Evolutionary conservation across 1,140 invertebrate genomes (phyloP), one percentile per base, ranked within the genome.

Genomic region (Goniozus legneri): DNA sequence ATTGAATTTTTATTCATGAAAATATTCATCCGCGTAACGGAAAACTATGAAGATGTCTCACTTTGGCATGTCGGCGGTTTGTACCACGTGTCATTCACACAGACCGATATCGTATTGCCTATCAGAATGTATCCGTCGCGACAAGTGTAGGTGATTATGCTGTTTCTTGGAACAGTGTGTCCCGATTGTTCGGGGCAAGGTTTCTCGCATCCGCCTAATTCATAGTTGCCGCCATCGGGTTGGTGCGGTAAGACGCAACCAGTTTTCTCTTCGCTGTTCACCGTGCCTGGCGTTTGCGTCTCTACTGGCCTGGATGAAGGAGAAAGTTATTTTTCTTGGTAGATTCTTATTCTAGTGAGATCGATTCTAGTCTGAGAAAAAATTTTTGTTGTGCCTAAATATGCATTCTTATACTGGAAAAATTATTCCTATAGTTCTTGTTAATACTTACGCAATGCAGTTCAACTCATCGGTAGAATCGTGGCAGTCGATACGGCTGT

Each of bases 61-160:
- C 60, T 56, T 19, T 20, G 32, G 36, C 65, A 66, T 8, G 50
- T 44, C 12, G 54, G 54, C 20, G 38, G 50, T 13, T 48, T 30
- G 30, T 54, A 34, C 55, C 58, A 64, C 18, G 30, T 6, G 15
- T 51, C 52, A 31, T 64, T 37, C 39, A 52, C 42, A 30, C 64
- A 65, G 42, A 60, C 39, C 13, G 64, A 44, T 21, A 60, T 49
- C 24, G 38, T 36, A 37, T 45, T 58, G 19, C 64, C 62, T 12
- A 36, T 47, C 30, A 65, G 27, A 18, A 45, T 20, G 47, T 56
- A 66, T 39, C 59, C 63, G 19, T 33, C 39, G 7, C 51, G 35
- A 39, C 64, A 66, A 12, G 37, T 55, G 31, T 58, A 67, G 31
- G 46, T 63, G 18, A 66, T 52, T 32, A 62, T 46, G 18, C 58